phyloP scores from a whole-genome alignment of 2,797 vertebrate species.

The Anabacerthia variegaticeps region DNA sequence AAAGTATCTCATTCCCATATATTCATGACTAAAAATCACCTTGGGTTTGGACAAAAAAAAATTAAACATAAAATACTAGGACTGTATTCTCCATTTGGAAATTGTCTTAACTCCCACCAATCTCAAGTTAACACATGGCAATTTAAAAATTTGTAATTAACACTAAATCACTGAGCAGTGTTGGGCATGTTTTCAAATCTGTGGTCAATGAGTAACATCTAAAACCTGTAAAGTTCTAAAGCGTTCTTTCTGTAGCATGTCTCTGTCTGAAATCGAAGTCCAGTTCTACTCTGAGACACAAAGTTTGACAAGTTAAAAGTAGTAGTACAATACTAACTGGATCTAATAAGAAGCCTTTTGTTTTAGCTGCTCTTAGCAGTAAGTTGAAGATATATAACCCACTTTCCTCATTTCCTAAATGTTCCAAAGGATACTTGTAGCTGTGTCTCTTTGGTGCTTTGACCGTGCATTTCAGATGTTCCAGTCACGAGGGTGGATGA shows the following conservation, averaged over 20 bases:
- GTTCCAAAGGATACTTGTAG: neutral
- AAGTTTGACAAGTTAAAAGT: neutral
- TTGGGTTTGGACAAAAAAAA: slow-evolving; percentile 12
- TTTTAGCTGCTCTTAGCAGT: neutral
- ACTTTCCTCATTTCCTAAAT: slow-evolving; percentile 27
- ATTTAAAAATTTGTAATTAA: neutral
- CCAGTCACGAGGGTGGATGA: neutral
- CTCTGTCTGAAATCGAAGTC: neutral
- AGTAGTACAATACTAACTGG: neutral
- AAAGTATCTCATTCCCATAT: slow-evolving; percentile 18
- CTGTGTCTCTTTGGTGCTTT: slow-evolving; percentile 18
- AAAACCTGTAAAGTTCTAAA: neutral
- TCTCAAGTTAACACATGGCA: neutral
- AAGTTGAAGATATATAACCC: slow-evolving; percentile 21
- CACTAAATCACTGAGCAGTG: neutral
- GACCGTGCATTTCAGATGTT: slow-evolving; percentile 29
- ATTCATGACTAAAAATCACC: neutral
- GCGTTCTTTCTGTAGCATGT: neutral
- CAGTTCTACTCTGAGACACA: neutral
- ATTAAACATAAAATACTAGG: neutral
- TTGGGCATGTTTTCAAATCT: neutral
- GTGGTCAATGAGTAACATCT: neutral
- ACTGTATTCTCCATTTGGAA: neutral
- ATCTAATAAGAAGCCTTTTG: neutral
- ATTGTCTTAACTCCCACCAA: neutral